Evolutionary conservation across 2,797 vertebrate genomes (phyloP).

Genomic region (Geotria australis): DNA sequence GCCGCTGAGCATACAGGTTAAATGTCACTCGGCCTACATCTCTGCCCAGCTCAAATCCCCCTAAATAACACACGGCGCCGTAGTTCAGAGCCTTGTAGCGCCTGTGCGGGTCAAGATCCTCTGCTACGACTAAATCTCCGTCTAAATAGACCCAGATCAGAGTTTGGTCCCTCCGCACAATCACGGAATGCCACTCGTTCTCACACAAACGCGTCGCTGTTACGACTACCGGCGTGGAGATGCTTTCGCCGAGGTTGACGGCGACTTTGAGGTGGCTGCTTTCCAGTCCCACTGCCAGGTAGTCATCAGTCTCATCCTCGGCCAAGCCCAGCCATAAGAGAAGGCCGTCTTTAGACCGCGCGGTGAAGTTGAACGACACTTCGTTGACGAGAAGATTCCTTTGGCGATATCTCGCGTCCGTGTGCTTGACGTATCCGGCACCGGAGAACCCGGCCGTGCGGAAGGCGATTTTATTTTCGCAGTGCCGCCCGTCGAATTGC

Average conservation of each 20-base stretch:
- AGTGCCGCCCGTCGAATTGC: conserved; percentile 28
- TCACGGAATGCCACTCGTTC: conserved; percentile 20
- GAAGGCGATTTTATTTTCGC: conserved; percentile 12
- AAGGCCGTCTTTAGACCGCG: conserved; percentile 16
- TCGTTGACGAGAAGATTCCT: conserved; percentile 21
- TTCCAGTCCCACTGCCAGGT: conserved; percentile 34
- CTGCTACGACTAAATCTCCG: conserved; percentile 12
- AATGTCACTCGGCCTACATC: conserved; percentile 18
- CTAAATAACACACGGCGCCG: conserved; percentile 27
- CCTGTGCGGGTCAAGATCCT: conserved; percentile 32
- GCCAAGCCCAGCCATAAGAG: conserved; percentile 36
- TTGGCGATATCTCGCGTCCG: conserved; percentile 15
- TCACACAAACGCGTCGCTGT: conserved; percentile 14
- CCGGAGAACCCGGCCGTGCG: conserved; percentile 19
- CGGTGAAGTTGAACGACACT: conserved; percentile 27
- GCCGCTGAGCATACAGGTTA: conserved; percentile 26
- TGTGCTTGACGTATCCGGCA: conserved; percentile 36
- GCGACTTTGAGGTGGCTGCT: conserved; percentile 21
- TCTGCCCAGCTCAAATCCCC: conserved; percentile 32
- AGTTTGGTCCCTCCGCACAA: conserved; percentile 23
- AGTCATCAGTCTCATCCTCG: conserved; percentile 32
- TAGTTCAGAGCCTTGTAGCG: conserved; percentile 38
- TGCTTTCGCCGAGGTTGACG: conserved; percentile 36
- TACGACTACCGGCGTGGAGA: conserved; percentile 12
- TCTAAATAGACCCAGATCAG: conserved; percentile 23